Percentiles rank a stretch among this genome's conserved stretches.
Conservation (phyloP, 2,113 vertebrate genomes). For the Pseudolaguvia tuberculata region DNA sequence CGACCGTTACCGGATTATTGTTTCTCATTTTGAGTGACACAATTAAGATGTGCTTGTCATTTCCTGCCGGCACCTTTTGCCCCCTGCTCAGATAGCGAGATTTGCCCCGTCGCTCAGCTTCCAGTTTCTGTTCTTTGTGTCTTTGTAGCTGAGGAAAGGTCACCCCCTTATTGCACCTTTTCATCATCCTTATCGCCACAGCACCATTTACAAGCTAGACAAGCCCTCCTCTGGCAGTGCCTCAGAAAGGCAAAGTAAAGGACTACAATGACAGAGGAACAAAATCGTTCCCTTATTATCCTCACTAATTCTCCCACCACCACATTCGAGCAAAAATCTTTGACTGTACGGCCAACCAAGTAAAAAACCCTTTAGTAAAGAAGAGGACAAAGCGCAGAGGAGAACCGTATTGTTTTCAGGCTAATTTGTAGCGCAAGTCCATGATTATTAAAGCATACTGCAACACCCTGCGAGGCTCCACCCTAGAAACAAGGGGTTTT, state of each 20-base stretch:
- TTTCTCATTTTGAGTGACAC: constrained; percentile 60
- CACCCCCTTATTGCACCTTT: constrained; percentile 55
- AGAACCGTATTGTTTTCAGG: constrained; percentile 56
- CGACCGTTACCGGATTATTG: constrained; percentile 70
- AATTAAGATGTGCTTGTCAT: constrained; percentile 53
- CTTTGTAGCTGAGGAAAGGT: constrained; percentile 50
- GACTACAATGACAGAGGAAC: constrained; percentile 45
- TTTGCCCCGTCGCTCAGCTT: constrained; percentile 24
- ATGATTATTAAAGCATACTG: constrained; percentile 59
- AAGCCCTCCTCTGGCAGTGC: constrained; percentile 55
- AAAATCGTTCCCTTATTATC: constrained; percentile 57
- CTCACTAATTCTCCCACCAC: constrained; percentile 41
- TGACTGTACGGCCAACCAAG: constrained; percentile 52
- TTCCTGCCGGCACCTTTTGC: constrained; percentile 29
- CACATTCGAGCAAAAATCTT: constrained; percentile 42
- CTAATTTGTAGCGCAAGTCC: constrained; percentile 54
- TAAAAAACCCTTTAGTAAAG: constrained; percentile 58
- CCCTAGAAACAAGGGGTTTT: constrained; percentile 13
- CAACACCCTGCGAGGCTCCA: constrained; percentile 46
- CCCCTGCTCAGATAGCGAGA: constrained; percentile 4
- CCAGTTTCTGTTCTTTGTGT: constrained; percentile 17
- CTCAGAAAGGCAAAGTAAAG: constrained; percentile 48
- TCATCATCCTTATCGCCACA: constrained; percentile 61
- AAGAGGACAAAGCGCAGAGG: constrained; percentile 40
- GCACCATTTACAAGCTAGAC: constrained; percentile 59